These are phyloP conservation scores for Macrostomum cliftonense DNA, from an alignment of 2,888 invertebrate genomes.

Conservation along the genomic window DNA sequence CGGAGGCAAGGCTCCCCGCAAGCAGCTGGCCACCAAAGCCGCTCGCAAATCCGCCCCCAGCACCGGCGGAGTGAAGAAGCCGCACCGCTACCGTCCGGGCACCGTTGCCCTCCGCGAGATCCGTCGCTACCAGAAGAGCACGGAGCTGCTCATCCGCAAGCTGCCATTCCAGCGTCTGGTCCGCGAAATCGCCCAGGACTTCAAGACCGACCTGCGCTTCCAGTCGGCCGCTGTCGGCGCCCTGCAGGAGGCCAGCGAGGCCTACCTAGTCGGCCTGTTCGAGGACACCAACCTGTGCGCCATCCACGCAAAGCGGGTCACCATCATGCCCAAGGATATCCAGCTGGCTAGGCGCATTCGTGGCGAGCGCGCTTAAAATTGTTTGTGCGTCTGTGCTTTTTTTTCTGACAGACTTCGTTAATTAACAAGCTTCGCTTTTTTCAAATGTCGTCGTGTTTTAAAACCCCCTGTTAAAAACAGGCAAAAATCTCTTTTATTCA, in stretches of 20 bases:
- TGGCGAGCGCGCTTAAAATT: conserved; percentile 53
- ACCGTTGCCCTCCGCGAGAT: conserved; percentile 90
- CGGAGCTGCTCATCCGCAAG: conserved; percentile 80
- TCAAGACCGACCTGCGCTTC: conserved; percentile 85
- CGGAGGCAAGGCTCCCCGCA: conserved; percentile 85
- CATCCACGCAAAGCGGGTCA: conserved; percentile 86
- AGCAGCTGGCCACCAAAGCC: conserved; percentile 77
- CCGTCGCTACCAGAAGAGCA: conserved; percentile 84
- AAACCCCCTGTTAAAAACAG: no score
- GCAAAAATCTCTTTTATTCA: no score
- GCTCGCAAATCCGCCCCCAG: conserved; percentile 83
- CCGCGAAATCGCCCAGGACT: conserved; percentile 88
- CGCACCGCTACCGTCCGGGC: conserved; percentile 84
- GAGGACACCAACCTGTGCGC: conserved; percentile 95
- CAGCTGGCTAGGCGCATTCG: conserved; percentile 86
- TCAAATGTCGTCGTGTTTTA: no score
- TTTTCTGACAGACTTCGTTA: no score
- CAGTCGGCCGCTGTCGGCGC: conserved; percentile 84
- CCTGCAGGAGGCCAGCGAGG: conserved; percentile 51
- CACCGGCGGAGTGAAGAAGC: conserved; percentile 84
- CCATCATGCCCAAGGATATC: conserved; percentile 94
- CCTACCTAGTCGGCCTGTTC: conserved; percentile 77
- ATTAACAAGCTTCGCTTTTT: no score
- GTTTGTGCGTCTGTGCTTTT: no score
- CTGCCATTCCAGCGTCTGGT: conserved; percentile 85